Conservation (phyloP, 2,888 invertebrate genomes). For the Eupelmus urozonus region DNA sequence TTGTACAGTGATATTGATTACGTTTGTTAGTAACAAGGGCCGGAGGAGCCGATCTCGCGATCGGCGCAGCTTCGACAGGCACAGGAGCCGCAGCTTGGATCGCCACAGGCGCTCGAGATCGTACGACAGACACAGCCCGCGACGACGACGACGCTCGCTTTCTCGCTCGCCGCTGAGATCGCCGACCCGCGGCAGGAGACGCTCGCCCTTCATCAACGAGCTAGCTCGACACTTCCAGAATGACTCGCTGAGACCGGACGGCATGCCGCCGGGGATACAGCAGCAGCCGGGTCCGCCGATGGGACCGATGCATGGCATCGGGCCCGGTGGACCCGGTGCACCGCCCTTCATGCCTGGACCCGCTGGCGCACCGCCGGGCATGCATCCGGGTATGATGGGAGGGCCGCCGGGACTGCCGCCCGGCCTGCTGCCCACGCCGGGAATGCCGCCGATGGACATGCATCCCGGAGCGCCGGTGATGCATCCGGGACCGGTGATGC, state of each 20-base stretch:
- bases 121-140: slow-evolving; percentile 64
- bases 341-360: slow-evolving; percentile 21
- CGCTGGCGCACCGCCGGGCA: slow-evolving; percentile 30
- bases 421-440: slow-evolving; percentile 34
- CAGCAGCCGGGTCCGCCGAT: slow-evolving; percentile 50
- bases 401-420: slow-evolving; percentile 23
- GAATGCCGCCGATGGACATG: slow-evolving; percentile 43
- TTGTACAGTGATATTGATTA: slow-evolving; percentile 17
- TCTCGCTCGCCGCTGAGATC: slow-evolving; percentile 70
- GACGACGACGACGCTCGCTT: slow-evolving; percentile 65
- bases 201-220: slow-evolving; percentile 75
- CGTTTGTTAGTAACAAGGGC: slow-evolving; percentile 21
- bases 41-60: slow-evolving; percentile 73
- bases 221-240: slow-evolving; percentile 72
- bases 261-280: slow-evolving; percentile 56
- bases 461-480: slow-evolving; percentile 39
- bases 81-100: slow-evolving; percentile 67
- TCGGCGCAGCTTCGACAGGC: slow-evolving; percentile 69
- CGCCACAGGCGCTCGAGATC: slow-evolving; percentile 71
- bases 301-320: slow-evolving; percentile 17
- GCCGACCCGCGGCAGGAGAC: slow-evolving; percentile 69
- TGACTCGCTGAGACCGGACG: slow-evolving; percentile 61
- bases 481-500: slow-evolving; percentile 52
- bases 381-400: slow-evolving; percentile 34
- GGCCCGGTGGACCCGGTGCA: slow-evolving; percentile 16